Base-by-base conservation (phyloP, 2,888 invertebrate species). In the Polia nebulosa region DNA sequence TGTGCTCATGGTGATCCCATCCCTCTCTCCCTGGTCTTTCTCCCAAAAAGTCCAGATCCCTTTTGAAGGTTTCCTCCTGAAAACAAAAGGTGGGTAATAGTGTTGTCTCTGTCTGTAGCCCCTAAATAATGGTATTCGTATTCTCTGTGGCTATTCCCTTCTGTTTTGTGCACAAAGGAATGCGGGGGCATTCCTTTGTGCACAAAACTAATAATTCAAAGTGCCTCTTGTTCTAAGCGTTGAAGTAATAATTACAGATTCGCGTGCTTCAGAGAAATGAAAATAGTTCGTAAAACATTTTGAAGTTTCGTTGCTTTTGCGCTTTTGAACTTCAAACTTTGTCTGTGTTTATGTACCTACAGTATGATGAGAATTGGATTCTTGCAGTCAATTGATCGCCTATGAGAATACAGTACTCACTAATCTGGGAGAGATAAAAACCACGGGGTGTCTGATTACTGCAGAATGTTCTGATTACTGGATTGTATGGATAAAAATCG, bases 281-380 rank as follows among this genome's bases (percentile, higher is more conserved):
- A 57, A 63, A 63, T 75, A 69, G 59, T 59, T 75, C 32, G n/a
- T 25, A 25, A 41, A 49, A 34, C n/a, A 55, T 32, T 65, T 39
- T 20, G 9, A 57, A 67, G 47, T 60, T 56, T 55, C 44, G 17
- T 49, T 49, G 20, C 17, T 57, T 66, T 55, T n/a, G 44, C 15
- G 13, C 25, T 56, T 60, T 60, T 15, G 6, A 59, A 53, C 8
- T 22, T 41, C 29, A 13, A 15, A 45, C 13, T 32, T 41, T 41
- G 29, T 44, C 3, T 15, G 11, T 17, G 25, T 45, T 17, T 5
- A 20, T 29, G n/a, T 25, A 47, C 47, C 7, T 25, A 11, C 1
- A 39, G 9, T 55, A 17, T n/a, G 27, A 36, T 17, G 6, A 22
- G 15, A 36, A 22, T 51, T 44, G 0, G 3, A 51, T 29, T 44